These are phyloP conservation scores for Anthrax anthrax DNA, from an alignment of 2,888 invertebrate genomes.

Conservation along the genomic window DNA sequence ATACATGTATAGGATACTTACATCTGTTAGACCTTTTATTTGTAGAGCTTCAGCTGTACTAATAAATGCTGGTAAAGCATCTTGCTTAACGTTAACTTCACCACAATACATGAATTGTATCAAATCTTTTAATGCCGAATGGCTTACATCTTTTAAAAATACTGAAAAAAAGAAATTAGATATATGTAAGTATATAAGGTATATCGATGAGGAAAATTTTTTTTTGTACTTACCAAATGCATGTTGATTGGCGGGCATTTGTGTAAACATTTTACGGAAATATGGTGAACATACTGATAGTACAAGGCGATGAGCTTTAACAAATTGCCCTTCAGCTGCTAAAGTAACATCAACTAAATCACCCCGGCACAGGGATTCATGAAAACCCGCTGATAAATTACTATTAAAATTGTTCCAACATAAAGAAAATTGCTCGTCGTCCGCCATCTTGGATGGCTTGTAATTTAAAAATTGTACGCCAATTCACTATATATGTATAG, in stretches of 20 bases:
- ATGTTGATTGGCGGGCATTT: conserved; percentile 53
- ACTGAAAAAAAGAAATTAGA: conserved; percentile 35
- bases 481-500: too few relatives aligned
- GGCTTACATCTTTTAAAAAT: conserved; percentile 56
- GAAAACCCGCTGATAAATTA: conserved; percentile 56
- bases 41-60: conserved; percentile 58
- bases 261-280: conserved; percentile 55
- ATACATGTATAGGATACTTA: too few relatives aligned
- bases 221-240: conserved; percentile 46
- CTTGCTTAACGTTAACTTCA: conserved; percentile 57
- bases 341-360: conserved; percentile 55
- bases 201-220: background rate
- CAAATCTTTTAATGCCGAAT: conserved; percentile 52
- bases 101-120: conserved; percentile 60
- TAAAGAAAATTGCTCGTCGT: conserved; percentile 58
- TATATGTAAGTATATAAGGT: too few relatives aligned
- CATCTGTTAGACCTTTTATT: conserved; percentile 54
- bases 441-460: conserved; percentile 45
- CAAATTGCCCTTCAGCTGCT: conserved; percentile 54
- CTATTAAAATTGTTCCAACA: conserved; percentile 65
- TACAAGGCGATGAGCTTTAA: conserved; percentile 57
- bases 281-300: conserved; percentile 59
- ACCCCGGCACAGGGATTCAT: conserved; percentile 53
- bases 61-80: conserved; percentile 55
- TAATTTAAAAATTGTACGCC: too few relatives aligned